These are phyloP conservation scores for Trichonephila clavata DNA, from an alignment of 1,140 invertebrate species.

Conservation along the genomic window DNA sequence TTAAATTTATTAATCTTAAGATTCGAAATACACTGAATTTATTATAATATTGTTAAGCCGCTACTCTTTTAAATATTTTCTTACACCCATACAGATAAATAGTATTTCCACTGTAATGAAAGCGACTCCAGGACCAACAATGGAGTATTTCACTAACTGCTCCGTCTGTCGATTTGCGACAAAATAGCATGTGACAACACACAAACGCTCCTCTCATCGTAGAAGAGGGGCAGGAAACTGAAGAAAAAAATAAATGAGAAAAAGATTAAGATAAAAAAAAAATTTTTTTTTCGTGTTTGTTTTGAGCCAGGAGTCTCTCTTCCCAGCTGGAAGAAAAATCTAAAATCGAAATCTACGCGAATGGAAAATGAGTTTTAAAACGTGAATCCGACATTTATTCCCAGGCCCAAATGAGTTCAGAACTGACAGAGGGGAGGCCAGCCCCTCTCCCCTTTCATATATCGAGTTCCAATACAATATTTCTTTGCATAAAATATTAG, in stretches of 20 bases:
- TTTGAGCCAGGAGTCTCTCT: neutral
- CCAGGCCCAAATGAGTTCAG: constrained; percentile 50
- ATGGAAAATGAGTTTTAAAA: constrained; percentile 66
- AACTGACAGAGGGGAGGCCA: neutral
- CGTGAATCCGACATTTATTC: constrained; percentile 61
- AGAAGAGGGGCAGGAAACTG: neutral
- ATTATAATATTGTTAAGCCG: too few relatives aligned
- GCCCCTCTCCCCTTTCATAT: neutral
- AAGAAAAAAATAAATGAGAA: neutral
- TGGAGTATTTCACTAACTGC: neutral
- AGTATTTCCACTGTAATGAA: too few relatives aligned
- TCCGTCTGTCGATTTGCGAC: neutral
- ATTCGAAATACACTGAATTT: too few relatives aligned
- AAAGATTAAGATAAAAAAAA: constrained; percentile 20
- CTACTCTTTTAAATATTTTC: too few relatives aligned
- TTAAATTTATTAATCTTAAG: too few relatives aligned
- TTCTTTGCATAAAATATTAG: constrained; percentile 71
- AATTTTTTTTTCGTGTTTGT: neutral
- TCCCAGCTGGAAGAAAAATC: constrained; percentile 49
- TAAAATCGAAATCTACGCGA: constrained; percentile 55
- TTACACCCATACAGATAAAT: too few relatives aligned
- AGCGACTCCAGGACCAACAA: neutral
- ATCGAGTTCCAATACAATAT: constrained; percentile 72
- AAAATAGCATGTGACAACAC: neutral
- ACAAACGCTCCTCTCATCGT: neutral